A percentile compares a stretch with the other conserved stretches of the same genome.
These are phyloP conservation scores for Pachymerium ferrugineum DNA, from an alignment of 2,888 invertebrate species.

Conservation along the genomic window DNA sequence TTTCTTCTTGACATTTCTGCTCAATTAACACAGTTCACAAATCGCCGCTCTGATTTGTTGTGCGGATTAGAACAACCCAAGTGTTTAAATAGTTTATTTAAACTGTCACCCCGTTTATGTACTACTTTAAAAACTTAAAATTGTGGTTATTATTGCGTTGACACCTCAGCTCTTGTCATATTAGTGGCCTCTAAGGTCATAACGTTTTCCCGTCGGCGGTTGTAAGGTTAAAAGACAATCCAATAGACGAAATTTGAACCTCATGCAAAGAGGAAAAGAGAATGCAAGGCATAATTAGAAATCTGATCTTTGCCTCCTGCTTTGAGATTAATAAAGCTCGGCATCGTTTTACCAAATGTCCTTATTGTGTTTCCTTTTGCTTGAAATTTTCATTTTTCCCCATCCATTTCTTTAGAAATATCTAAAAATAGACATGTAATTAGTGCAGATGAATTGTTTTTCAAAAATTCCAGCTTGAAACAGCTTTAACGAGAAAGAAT, in stretches of 20 bases:
- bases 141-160: not conserved
- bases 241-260: not conserved
- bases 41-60: not conserved
- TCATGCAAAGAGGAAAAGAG: not conserved
- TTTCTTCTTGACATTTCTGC: not conserved
- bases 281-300: slow-evolving; percentile 15
- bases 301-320: not conserved
- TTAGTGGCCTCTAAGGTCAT: not conserved
- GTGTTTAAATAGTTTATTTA: too few species aligned
- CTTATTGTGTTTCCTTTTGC: not conserved
- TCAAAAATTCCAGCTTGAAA: too few species aligned
- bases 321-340: slow-evolving; percentile 16
- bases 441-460: too few species aligned
- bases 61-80: too few species aligned
- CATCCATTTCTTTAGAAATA: too few species aligned
- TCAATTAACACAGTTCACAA: not conserved
- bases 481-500: too few species aligned
- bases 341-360: not conserved
- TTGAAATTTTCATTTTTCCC: not conserved
- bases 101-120: too few species aligned
- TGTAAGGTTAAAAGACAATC: not conserved
- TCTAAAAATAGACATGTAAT: too few species aligned
- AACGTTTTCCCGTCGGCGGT: not conserved
- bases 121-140: too few species aligned
- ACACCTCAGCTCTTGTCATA: slow-evolving; percentile 1